Evolutionary conservation across 53 echinoderm and acorn worm species (phyloP).

Genomic region (Actinopyga echinites): DNA sequence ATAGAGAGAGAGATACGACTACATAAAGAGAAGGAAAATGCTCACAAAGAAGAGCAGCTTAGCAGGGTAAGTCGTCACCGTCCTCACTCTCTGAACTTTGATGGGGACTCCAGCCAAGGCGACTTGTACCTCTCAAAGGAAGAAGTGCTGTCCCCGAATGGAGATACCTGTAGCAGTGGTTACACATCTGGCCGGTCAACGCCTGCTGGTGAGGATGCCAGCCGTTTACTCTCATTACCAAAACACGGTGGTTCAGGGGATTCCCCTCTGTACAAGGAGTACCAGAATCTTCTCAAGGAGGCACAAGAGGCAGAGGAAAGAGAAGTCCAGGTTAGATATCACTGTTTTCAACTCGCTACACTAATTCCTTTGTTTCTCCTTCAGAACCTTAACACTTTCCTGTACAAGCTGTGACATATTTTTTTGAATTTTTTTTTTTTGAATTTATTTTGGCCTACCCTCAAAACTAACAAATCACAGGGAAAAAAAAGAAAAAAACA

Average conservation of each 20-base stretch:
- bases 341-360: not conserved
- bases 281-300: slow-evolving; percentile 70
- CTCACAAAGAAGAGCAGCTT: not conserved
- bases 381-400: not conserved
- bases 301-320: not conserved
- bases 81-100: slow-evolving; percentile 12
- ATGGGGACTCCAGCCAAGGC: not conserved
- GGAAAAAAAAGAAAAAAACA: no score
- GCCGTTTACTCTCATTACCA: slow-evolving; percentile 14
- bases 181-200: slow-evolving; percentile 69
- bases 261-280: slow-evolving; percentile 65
- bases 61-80: not conserved
- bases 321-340: slow-evolving; percentile 36
- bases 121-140: not conserved
- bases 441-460: no score
- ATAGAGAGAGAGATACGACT: slow-evolving; percentile 73
- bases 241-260: slow-evolving; percentile 36
- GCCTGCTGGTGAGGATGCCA: slow-evolving; percentile 41
- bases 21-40: slow-evolving; percentile 52
- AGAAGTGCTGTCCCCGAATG: slow-evolving; percentile 29
- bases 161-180: slow-evolving; percentile 56
- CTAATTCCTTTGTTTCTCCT: not conserved
- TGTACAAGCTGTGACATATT: not conserved
- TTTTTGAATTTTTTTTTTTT: not conserved
- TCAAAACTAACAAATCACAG: no score